phyloP scores from a whole-genome alignment of 2,888 invertebrate species.

The Acleris cristana region DNA sequence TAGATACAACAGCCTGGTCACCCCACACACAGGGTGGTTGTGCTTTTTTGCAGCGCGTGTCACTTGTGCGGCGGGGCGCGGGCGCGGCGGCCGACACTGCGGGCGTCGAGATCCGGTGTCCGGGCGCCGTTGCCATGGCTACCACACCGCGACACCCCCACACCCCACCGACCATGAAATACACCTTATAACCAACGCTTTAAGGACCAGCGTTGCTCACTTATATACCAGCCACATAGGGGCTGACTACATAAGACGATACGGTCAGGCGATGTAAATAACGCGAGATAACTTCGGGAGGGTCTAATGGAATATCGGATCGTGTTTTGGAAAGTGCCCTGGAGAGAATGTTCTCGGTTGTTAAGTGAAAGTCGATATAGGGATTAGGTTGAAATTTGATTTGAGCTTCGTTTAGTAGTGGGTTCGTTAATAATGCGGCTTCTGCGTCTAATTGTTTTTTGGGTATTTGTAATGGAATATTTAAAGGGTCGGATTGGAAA shows the following conservation, averaged over 20 bases:
- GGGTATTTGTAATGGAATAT: slow-evolving; percentile 25
- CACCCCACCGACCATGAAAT: slow-evolving; percentile 48
- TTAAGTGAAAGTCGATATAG: slow-evolving; percentile 79
- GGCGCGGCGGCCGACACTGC: slow-evolving; percentile 84
- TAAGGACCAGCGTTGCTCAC: slow-evolving; percentile 67
- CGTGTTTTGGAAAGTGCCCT: slow-evolving; percentile 80
- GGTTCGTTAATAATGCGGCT: slow-evolving; percentile 27
- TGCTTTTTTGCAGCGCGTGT: slow-evolving; percentile 83
- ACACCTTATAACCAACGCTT: slow-evolving; percentile 60
- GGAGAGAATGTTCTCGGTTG: slow-evolving; percentile 76
- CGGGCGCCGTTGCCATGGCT: slow-evolving; percentile 85
- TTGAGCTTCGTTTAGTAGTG: slow-evolving; percentile 64
- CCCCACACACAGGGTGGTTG: slow-evolving; percentile 72
- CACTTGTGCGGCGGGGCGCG: slow-evolving; percentile 79
- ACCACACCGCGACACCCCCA: slow-evolving; percentile 81
- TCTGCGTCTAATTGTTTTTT: slow-evolving; percentile 33
- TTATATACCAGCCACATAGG: slow-evolving; percentile 75
- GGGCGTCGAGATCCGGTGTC: slow-evolving; percentile 85
- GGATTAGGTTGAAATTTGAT: slow-evolving; percentile 75
- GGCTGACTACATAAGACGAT: slow-evolving; percentile 79
- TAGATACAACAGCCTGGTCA: slow-evolving; percentile 39
- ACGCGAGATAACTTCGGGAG: slow-evolving; percentile 81
- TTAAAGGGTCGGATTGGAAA: slow-evolving; percentile 12
- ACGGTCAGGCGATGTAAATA: slow-evolving; percentile 84
- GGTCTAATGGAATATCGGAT: slow-evolving; percentile 83